Base-by-base conservation (phyloP, 2,888 invertebrate species). In the Prenolepis imparis region DNA sequence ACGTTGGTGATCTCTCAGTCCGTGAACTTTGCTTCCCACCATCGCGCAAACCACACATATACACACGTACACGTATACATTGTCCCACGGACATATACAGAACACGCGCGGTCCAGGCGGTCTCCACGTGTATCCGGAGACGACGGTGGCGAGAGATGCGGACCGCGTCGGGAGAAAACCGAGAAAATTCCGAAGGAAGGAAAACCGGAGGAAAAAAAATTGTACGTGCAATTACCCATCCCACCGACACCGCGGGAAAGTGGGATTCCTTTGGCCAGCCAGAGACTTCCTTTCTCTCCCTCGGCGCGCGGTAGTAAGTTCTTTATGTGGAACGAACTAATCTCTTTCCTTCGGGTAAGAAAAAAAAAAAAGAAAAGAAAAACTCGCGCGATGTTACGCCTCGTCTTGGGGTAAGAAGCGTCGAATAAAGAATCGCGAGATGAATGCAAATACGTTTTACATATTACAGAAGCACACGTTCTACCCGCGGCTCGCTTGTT, bases 1-100 rank as follows among this genome's bases (percentile, higher is more conserved):
- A 82, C 90, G 84, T 87, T 87, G 86, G 86, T 90, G 87, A 80
- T 59, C 86, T 89, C 87, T 89, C 87, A 77, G 88, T 81, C 90
- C 89, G 84, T 90, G 90, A 90, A 90, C 91, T 91, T 88, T 88
- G 87, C 63, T 87, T 88, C 89, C 70, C 77, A 84, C 87, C 77
- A 83, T 44, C 80, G 64, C 67, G 57, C 72, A 57, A 64, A 73
- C 77, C 88, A 64, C 78, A 82, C 85, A 84, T 86, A 74, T 80
- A 78, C 85, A 85, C 74, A 68, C 63, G 12, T 77, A 52, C 59
- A 39, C 44, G 59, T 63, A 66, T 82, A 83, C 84, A 80, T 87
- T 88, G 57, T 85, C 75, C 41, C 82, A 52, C 48, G 52, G 61
- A 63, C 82, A 57, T 52, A n/a, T n/a, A 52, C 48, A 18, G 81